Conservation (phyloP, 1,140 invertebrate species). For the Euborellia annulipes region DNA sequence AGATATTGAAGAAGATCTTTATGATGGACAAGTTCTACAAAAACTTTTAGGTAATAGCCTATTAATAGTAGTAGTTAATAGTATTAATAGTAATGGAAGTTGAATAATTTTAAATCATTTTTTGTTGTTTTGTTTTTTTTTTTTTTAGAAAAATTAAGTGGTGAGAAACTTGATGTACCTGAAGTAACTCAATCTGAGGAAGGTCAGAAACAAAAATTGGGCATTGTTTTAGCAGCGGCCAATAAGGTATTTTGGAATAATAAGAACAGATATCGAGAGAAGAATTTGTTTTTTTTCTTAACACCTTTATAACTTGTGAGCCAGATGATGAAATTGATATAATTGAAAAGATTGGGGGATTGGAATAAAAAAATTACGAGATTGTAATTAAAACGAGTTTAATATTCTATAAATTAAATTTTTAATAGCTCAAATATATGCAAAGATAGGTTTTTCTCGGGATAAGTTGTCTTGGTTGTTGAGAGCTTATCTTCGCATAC, state of each 20-base stretch:
- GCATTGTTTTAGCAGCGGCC: slow-evolving; percentile 70
- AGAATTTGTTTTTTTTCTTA: too few species aligned
- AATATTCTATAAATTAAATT: too few species aligned
- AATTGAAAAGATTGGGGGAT: too few species aligned
- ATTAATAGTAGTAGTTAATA: background rate
- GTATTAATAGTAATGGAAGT: background rate
- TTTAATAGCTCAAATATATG: too few species aligned
- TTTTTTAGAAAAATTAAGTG: slow-evolving; percentile 69
- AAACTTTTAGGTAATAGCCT: slow-evolving; percentile 67
- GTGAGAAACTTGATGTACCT: slow-evolving; percentile 83
- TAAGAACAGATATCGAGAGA: background rate
- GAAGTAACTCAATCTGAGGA: slow-evolving; percentile 98
- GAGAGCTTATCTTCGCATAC: too few species aligned
- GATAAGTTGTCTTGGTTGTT: too few species aligned
- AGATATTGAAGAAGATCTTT: slow-evolving; percentile 91
- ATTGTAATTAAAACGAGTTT: too few species aligned
- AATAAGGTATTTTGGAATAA: slow-evolving; percentile 44
- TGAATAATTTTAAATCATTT: background rate
- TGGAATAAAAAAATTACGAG: too few species aligned
- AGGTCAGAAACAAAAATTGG: slow-evolving; percentile 88
- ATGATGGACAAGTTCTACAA: slow-evolving; percentile 96
- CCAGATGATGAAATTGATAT: too few species aligned
- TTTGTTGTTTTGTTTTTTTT: slow-evolving; percentile 9
- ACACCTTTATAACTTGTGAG: too few species aligned
- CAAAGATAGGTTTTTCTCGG: too few species aligned